Conservation (phyloP, 2,113 vertebrate species). For the Noturus placidus region DNA sequence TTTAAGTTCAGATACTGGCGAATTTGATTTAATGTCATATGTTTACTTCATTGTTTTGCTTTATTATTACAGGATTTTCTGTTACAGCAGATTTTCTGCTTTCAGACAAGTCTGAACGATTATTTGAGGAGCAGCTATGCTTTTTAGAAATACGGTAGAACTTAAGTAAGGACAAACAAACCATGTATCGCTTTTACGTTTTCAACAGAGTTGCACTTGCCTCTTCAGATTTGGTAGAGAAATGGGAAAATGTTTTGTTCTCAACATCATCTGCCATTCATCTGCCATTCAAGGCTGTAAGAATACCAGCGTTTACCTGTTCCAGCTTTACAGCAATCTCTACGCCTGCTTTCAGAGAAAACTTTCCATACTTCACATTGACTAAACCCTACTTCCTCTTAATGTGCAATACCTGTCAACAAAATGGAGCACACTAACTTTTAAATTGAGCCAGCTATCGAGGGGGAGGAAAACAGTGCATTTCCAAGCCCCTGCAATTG, state of each 20-base stretch:
- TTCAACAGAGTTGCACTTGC: not conserved
- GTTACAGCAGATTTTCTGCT: slow-evolving; percentile 1
- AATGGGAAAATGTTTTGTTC: not conserved
- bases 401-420: slow-evolving; percentile 44
- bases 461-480: slow-evolving; percentile 42
- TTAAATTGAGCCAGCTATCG: slow-evolving; percentile 59
- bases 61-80: not conserved
- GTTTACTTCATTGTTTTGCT: not conserved
- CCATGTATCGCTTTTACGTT: not conserved
- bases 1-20: not conserved
- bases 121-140: not conserved
- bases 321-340: slow-evolving; percentile 6
- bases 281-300: not conserved
- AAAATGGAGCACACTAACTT: slow-evolving; percentile 66
- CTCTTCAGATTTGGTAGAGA: not conserved
- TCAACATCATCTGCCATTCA: not conserved
- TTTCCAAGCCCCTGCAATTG: slow-evolving; percentile 24
- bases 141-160: slow-evolving; percentile 18
- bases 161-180: not conserved
- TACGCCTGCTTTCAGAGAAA: slow-evolving; percentile 15
- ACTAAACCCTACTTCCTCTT: slow-evolving; percentile 38
- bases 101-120: slow-evolving; percentile 9
- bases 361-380: not conserved
- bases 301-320: not conserved
- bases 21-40: not conserved